Evolutionary conservation across 2,888 invertebrate species (phyloP).

Genomic region (Agonum fuliginosum): DNA sequence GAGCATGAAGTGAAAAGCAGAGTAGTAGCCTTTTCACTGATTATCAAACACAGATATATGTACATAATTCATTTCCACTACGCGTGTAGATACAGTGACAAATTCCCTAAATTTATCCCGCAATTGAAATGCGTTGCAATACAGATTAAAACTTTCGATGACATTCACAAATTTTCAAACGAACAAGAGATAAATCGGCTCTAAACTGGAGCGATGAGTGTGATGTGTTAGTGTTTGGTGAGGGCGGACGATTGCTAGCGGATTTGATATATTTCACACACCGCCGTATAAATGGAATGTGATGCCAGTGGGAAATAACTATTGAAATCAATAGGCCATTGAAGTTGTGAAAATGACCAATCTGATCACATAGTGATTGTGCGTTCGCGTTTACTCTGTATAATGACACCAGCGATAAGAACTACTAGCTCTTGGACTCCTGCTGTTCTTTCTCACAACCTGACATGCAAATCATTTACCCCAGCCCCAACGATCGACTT

Average conservation of each 20-base stretch:
- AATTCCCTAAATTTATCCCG: slow-evolving; percentile 49
- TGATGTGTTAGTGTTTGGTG: no score
- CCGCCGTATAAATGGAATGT: slow-evolving; percentile 68
- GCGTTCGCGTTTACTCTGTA: slow-evolving; percentile 46
- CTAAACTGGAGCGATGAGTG: slow-evolving; percentile 66
- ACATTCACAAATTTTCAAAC: slow-evolving; percentile 65
- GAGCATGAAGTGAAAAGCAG: not conserved
- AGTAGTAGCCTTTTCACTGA: not conserved
- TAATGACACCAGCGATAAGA: slow-evolving; percentile 14
- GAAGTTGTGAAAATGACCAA: slow-evolving; percentile 65
- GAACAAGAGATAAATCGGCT: slow-evolving; percentile 68
- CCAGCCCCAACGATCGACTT: not conserved
- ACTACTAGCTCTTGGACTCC: not conserved
- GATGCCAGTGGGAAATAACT: slow-evolving; percentile 70
- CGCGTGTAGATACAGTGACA: slow-evolving; percentile 33
- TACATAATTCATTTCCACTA: not conserved
- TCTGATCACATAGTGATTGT: slow-evolving; percentile 41
- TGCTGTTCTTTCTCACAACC: slow-evolving; percentile 33
- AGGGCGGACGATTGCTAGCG: slow-evolving; percentile 7
- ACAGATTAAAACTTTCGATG: slow-evolving; percentile 65
- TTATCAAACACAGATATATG: not conserved
- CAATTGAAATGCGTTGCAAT: slow-evolving; percentile 60
- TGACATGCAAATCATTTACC: slow-evolving; percentile 32
- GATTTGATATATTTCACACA: slow-evolving; percentile 66
- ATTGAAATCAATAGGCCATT: slow-evolving; percentile 69